Percentiles rank a stretch among this genome's conserved stretches.
Evolutionary conservation across 2,888 invertebrate species (phyloP).

Genomic region (Molorchus minor): DNA sequence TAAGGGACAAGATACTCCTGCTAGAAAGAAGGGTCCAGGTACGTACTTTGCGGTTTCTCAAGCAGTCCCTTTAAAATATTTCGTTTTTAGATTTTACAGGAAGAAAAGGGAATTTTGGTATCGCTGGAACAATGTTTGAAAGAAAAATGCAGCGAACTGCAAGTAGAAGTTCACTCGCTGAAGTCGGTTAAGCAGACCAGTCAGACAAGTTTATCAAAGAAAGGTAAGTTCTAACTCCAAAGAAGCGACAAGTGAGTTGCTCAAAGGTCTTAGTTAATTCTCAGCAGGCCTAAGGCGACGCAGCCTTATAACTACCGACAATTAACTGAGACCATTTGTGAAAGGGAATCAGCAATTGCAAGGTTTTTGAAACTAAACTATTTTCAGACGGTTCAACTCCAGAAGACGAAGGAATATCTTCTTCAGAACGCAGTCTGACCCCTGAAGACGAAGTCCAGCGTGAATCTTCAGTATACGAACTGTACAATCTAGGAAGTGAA

Average conservation of each 20-base stretch:
- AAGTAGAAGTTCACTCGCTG: constrained; percentile 74
- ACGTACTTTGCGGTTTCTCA: not conserved
- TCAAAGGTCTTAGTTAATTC: too few species aligned
- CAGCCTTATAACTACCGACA: too few species aligned
- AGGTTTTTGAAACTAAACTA: too few species aligned
- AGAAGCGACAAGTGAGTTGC: too few species aligned
- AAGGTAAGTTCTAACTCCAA: constrained; percentile 23
- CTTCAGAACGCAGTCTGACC: constrained; percentile 81
- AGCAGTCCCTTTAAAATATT: not conserved
- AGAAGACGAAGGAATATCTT: constrained; percentile 89
- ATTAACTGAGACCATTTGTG: too few species aligned
- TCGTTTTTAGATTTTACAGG: constrained; percentile 74
- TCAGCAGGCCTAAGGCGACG: too few species aligned
- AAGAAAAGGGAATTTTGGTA: constrained; percentile 78
- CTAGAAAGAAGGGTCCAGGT: constrained; percentile 79
- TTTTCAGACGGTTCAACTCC: constrained; percentile 75
- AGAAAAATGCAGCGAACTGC: constrained; percentile 78
- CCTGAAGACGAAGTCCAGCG: constrained; percentile 73
- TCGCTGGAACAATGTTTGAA: constrained; percentile 79
- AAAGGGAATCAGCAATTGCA: too few species aligned
- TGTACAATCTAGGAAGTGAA: constrained; percentile 60
- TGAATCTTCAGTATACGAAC: constrained; percentile 70
- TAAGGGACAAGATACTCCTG: constrained; percentile 74
- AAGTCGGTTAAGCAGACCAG: constrained; percentile 68
- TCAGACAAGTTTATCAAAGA: constrained; percentile 46